phyloP scores from a whole-genome alignment of 2,797 vertebrate genomes.

The Manis javanica region DNA sequence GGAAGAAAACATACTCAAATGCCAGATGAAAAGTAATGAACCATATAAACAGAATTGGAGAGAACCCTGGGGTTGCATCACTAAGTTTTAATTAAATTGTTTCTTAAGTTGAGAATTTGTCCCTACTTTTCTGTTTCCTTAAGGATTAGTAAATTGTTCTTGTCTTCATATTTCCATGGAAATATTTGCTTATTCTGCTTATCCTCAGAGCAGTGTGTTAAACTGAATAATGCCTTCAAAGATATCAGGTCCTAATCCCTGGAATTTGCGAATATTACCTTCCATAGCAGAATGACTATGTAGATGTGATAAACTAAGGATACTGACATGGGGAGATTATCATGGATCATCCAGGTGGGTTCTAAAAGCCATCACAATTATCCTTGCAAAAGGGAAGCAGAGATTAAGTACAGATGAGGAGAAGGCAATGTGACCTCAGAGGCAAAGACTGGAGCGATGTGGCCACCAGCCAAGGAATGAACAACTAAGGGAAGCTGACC shows the following conservation, averaged over 20 bases:
- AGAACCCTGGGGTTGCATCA: neutral
- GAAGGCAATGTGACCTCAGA: neutral
- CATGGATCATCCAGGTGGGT: neutral
- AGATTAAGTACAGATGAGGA: neutral
- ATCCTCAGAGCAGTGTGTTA: neutral
- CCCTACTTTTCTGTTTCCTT: neutral
- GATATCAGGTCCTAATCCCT: neutral
- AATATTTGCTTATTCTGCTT: neutral
- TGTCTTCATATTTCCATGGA: neutral
- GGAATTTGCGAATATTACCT: neutral
- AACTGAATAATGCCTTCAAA: neutral
- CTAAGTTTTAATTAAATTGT: neutral
- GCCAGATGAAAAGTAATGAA: neutral
- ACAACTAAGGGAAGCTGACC: no score
- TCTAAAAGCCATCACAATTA: neutral
- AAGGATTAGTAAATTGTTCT: neutral
- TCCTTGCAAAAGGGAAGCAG: neutral
- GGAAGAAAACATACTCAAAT: neutral
- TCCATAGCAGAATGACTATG: neutral
- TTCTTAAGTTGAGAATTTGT: neutral
- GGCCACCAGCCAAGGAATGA: neutral
- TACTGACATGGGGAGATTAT: neutral
- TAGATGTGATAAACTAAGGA: neutral
- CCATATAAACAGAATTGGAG: neutral
- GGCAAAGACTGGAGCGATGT: neutral